Conservation (phyloP, 2,113 vertebrate species). For the Eudyptes chrysolophus region DNA sequence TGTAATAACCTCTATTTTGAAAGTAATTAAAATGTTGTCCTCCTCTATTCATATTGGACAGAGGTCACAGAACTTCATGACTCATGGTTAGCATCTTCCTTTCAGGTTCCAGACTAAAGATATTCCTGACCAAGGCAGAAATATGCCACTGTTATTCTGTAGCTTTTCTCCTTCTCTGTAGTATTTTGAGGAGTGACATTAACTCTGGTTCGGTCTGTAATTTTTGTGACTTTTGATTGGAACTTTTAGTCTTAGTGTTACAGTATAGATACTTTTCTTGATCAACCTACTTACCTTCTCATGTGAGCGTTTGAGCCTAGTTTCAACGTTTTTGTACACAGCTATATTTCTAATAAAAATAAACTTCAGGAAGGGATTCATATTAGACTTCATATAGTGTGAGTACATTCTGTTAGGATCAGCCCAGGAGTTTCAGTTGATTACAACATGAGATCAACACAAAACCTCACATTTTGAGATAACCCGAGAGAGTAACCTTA, state of each 20-base stretch:
- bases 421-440: not conserved
- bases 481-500: not conserved
- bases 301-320: rapidly evolving
- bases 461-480: not conserved
- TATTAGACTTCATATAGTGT: not conserved
- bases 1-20: not conserved
- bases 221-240: not conserved
- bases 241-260: not conserved
- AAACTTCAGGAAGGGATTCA: not conserved
- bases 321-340: not conserved
- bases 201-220: not conserved
- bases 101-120: not conserved
- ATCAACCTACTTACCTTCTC: not conserved
- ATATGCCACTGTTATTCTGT: not conserved
- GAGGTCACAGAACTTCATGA: not conserved
- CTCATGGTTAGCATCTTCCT: not conserved
- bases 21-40: not conserved
- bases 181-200: not conserved
- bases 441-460: not conserved
- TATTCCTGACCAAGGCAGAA: not conserved
- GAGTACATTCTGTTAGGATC: not conserved
- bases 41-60: not conserved
- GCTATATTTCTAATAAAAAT: not conserved
- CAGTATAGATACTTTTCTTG: not conserved
- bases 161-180: not conserved